Evolutionary conservation across 2,888 invertebrate genomes (phyloP), one percentile per base, ranked within the genome.

Genomic region (Pherbina coryleti): DNA sequence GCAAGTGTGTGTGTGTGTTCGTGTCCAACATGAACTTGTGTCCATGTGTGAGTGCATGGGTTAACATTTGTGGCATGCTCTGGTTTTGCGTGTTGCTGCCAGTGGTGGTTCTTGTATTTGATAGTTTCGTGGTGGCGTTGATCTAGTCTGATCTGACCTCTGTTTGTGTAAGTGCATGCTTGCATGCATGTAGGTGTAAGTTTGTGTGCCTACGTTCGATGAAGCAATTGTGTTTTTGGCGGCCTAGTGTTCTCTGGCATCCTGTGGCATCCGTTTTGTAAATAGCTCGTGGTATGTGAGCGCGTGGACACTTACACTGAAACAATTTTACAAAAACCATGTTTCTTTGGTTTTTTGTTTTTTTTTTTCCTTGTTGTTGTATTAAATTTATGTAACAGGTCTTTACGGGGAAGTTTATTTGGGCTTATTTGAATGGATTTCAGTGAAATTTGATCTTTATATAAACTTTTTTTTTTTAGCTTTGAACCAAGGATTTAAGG

Each of bases 101-200:
- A 64, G 34, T 34, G 34, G n/a, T n/a, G 34, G n/a, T n/a, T 64
- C n/a, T 64, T 64, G 64, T 34, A 64, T 64, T 34, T 64, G 14
- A 64, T 34, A 64, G 64, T 64, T 64, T 64, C n/a, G 64, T 64
- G 64, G 64, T 64, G 34, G 34, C 34, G n/a, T n/a, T 34, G 34
- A 64, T 19, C 55, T 55, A 55, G 44, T 44, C 44, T 44, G 44
- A 44, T 60, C 25, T 60, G n/a, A 34, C 31, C 11, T 34, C n/a
- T n/a, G 64, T 8, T 17, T 14, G 14, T 25, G 14, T 60, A 9
- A 25, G 60, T 28, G 34, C 8, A n/a, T 64, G 31, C 17, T 1
- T 19, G 66, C 22, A 34, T 17, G 67, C 22, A 22, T 44, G 66
- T 66, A 37, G 19, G 34, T 60, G 11, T 25, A 25, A 19, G 4